These are phyloP conservation scores for Nebria ingens DNA, from an alignment of 1,140 invertebrate species.

Conservation along the genomic window DNA sequence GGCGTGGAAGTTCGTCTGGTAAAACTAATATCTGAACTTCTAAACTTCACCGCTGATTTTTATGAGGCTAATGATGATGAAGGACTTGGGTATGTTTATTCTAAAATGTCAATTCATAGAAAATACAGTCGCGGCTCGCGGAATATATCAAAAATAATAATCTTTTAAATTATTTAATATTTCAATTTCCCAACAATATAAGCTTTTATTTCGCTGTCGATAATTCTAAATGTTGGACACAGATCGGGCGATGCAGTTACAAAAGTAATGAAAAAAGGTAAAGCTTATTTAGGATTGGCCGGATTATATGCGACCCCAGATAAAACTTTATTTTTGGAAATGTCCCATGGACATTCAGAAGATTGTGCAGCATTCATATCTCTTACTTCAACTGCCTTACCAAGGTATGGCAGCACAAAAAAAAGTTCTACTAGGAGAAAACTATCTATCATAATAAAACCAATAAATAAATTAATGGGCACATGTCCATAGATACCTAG, in stretches of 20 bases:
- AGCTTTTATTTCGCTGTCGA: neutral
- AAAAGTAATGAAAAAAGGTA: constrained; percentile 35
- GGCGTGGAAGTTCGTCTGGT: constrained; percentile 56
- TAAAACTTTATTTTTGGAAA: constrained; percentile 40
- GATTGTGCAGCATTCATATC: constrained; percentile 68
- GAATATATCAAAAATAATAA: too few relatives aligned
- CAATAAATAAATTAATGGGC: neutral
- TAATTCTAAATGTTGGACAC: constrained; percentile 7
- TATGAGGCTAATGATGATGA: constrained; percentile 40
- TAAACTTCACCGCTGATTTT: constrained; percentile 60
- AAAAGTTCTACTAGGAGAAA: constrained; percentile 1
- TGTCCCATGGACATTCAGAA: constrained; percentile 47
- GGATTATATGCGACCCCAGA: constrained; percentile 54
- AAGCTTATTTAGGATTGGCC: constrained; percentile 51
- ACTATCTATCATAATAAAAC: neutral
- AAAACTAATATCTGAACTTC: constrained; percentile 42
- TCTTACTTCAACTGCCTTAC: constrained; percentile 58
- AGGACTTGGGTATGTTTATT: constrained; percentile 36
- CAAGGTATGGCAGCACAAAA: too few relatives aligned
- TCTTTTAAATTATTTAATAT: constrained; percentile 10
- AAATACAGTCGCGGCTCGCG: too few relatives aligned
- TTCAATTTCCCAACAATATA: neutral
- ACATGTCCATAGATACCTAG: too few relatives aligned
- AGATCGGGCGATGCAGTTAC: constrained; percentile 47
- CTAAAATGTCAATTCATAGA: too few relatives aligned